These are phyloP conservation scores for Bombus pascuorum DNA, from an alignment of 1,140 invertebrate genomes.

Conservation along the genomic window DNA sequence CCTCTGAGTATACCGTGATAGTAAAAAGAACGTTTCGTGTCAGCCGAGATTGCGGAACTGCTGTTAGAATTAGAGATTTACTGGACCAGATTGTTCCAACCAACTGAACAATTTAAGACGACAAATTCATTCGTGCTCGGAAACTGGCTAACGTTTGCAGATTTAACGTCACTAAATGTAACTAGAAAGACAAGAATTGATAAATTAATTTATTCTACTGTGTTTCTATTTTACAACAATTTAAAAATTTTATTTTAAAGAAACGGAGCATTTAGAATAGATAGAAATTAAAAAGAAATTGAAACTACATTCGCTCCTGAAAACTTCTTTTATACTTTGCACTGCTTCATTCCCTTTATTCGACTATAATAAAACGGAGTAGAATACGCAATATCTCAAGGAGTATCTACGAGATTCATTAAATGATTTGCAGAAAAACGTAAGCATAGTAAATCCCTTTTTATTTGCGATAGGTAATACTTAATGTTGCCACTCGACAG, in stretches of 20 bases:
- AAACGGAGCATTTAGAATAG: background rate
- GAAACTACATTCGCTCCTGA: background rate
- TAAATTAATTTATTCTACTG: background rate
- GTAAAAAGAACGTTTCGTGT: background rate
- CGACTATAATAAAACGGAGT: background rate
- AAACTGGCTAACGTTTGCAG: background rate
- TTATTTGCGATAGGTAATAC: background rate
- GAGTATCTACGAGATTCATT: background rate
- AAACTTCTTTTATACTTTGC: background rate
- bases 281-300: background rate
- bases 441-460: background rate
- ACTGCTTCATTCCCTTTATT: background rate
- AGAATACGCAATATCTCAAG: background rate
- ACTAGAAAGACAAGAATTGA: background rate
- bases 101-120: background rate
- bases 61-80: background rate
- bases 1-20: no score
- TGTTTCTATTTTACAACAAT: background rate
- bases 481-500: background rate
- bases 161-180: background rate
- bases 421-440: background rate
- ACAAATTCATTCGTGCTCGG: background rate
- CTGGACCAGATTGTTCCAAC: background rate
- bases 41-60: background rate
- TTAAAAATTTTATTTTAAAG: background rate